These are phyloP conservation scores for Gymnorhina tibicen DNA, from an alignment of 2,113 vertebrate genomes.

Conservation along the genomic window DNA sequence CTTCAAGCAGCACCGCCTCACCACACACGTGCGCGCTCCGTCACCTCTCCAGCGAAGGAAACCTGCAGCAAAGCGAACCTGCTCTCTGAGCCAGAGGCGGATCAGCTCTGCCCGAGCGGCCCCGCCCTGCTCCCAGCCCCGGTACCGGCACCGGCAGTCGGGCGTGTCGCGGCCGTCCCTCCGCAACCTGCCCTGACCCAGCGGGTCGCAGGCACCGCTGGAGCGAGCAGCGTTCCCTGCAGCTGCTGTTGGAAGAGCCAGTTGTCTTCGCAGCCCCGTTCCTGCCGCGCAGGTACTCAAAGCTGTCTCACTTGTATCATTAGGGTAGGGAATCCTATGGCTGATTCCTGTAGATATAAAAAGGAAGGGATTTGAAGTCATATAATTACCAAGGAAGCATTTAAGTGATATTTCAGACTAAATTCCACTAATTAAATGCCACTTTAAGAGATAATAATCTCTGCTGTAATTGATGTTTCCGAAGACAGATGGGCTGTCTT, in stretches of 20 bases:
- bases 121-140: not conserved
- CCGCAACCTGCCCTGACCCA: accelerated
- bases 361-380: not conserved
- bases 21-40: not conserved
- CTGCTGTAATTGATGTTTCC: not conserved
- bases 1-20: not conserved
- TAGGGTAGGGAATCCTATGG: not conserved
- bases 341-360: not conserved
- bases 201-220: accelerated
- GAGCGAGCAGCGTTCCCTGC: accelerated
- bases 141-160: accelerated
- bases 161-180: not conserved
- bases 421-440: not conserved
- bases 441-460: not conserved
- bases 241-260: not conserved
- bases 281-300: not conserved
- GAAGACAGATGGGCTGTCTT: not conserved
- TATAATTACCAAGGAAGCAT: not conserved
- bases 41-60: not conserved
- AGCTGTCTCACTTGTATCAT: accelerated
- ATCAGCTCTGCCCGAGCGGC: not conserved
- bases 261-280: accelerated
- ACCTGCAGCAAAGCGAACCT: not conserved
- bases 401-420: not conserved
- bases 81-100: not conserved